Evolutionary conservation across 2,113 vertebrate species (phyloP).

Genomic region (Ovibos moschatus): DNA sequence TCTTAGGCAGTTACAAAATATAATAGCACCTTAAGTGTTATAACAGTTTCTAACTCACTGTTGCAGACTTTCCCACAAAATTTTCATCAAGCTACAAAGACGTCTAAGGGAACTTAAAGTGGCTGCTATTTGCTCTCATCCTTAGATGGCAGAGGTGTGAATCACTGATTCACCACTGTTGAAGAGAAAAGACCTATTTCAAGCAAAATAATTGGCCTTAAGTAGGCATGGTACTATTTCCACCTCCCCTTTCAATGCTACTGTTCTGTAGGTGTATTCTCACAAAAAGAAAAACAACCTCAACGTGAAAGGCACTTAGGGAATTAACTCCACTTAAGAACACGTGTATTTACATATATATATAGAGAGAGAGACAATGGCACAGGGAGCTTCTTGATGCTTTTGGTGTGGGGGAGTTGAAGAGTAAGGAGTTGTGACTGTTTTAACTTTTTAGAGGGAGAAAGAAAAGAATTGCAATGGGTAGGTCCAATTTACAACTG

Average conservation of each 20-base stretch:
- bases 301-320: neutral
- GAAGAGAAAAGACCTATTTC: neutral
- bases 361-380: neutral
- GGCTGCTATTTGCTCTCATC: neutral
- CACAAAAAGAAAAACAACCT: neutral
- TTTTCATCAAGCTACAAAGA: neutral
- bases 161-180: neutral
- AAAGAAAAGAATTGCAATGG: neutral
- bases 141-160: neutral
- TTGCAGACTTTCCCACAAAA: neutral
- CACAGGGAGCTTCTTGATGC: neutral
- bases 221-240: neutral
- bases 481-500: neutral
- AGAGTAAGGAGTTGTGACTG: neutral
- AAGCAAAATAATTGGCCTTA: neutral
- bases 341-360: accelerated
- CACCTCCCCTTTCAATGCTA: neutral
- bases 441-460: neutral
- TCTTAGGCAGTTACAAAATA: neutral
- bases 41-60: neutral
- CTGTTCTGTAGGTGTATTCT: neutral
- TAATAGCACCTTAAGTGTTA: neutral
- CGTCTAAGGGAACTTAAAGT: neutral
- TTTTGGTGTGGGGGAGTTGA: neutral
- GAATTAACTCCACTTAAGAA: neutral